These are phyloP conservation scores for Gonioctena quinquepunctata DNA, from an alignment of 1,140 invertebrate species.

Conservation along the genomic window DNA sequence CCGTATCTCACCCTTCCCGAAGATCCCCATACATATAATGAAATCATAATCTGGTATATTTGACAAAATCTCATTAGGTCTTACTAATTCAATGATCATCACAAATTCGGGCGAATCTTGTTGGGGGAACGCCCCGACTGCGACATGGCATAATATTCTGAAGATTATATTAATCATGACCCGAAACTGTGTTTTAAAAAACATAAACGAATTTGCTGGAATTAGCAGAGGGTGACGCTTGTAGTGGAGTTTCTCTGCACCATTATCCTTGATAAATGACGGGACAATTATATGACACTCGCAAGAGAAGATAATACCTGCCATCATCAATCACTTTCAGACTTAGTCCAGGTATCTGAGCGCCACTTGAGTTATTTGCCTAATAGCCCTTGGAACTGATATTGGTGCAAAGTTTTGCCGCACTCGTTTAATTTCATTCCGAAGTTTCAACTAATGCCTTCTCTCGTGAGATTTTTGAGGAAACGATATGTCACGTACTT, in stretches of 20 bases:
- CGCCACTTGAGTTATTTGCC: not conserved
- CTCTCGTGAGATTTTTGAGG: not conserved
- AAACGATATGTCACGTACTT: not conserved
- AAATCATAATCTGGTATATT: too few species aligned
- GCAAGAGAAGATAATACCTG: not conserved
- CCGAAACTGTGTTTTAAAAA: not conserved
- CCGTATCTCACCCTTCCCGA: too few species aligned
- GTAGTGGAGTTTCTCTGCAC: not conserved
- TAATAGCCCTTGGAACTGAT: not conserved
- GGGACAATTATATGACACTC: not conserved
- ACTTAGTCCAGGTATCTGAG: not conserved
- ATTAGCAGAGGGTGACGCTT: not conserved
- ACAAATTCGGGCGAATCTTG: too few species aligned
- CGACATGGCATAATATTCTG: not conserved
- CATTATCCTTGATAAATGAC: not conserved
- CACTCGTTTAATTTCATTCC: not conserved
- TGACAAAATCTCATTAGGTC: too few species aligned
- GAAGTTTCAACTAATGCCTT: not conserved
- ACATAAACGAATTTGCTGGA: not conserved
- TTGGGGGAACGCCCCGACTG: too few species aligned
- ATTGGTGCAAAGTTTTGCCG: not conserved
- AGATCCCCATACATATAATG: too few species aligned
- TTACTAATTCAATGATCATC: too few species aligned
- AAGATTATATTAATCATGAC: not conserved
- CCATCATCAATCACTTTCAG: not conserved